A percentile compares a stretch with the other conserved stretches of the same genome.
These are phyloP conservation scores for Macrochelys suwanniensis DNA, from an alignment of 2,797 vertebrate genomes.

Conservation along the genomic window DNA sequence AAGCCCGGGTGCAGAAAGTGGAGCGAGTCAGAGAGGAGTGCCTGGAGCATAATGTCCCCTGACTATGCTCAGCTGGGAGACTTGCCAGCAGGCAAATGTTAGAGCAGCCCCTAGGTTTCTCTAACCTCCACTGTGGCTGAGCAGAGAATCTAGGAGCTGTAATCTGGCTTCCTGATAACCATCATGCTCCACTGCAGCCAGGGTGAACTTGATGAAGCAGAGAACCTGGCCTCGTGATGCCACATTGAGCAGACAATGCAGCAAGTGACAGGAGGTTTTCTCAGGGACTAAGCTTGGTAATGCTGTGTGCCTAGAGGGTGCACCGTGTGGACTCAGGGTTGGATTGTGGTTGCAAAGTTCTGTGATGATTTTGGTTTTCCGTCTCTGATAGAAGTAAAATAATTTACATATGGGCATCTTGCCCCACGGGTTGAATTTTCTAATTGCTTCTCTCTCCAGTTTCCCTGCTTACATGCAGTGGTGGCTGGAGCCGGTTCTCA, in stretches of 20 bases:
- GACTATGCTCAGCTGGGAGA: background rate
- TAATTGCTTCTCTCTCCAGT: background rate
- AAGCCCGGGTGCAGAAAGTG: background rate
- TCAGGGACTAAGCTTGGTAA: background rate
- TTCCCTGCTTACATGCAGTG: background rate
- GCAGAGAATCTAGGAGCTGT: background rate
- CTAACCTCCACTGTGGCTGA: background rate
- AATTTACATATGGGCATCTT: background rate
- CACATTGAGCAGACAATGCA: background rate
- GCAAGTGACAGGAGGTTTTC: background rate
- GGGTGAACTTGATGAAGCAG: background rate
- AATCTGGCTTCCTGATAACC: background rate
- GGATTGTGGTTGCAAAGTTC: background rate
- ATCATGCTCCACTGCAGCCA: background rate
- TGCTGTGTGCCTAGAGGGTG: background rate
- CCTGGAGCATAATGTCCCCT: background rate
- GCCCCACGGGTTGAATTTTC: background rate
- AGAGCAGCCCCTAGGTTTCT: background rate
- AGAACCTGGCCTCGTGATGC: background rate
- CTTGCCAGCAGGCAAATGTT: background rate
- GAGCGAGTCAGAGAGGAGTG: background rate
- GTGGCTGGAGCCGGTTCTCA: background rate
- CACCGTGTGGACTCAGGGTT: background rate
- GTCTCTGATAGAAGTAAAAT: background rate
- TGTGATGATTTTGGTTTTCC: background rate